A percentile compares a stretch with the other conserved stretches of the same genome.
phyloP scores from a whole-genome alignment of 2,888 invertebrate species.

The Nomada hirtipes region DNA sequence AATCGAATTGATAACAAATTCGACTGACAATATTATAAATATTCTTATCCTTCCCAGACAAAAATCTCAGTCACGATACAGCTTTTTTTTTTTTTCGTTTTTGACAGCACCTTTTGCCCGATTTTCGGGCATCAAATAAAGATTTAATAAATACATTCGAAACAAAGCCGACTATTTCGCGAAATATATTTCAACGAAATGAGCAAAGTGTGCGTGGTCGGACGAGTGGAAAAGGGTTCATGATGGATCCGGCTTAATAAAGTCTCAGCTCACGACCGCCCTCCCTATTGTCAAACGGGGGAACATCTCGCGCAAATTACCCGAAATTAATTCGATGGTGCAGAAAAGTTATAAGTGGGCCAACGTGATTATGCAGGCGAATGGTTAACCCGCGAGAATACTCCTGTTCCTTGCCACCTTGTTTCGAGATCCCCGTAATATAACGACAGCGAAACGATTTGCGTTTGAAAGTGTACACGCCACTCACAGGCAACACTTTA shows the following conservation, averaged over 20 bases:
- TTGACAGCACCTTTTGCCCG: neutral
- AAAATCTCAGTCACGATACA: no score
- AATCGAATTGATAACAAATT: no score
- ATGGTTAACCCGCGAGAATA: constrained; percentile 37
- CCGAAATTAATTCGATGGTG: constrained; percentile 67
- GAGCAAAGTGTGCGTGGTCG: constrained; percentile 13
- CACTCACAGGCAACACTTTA: neutral
- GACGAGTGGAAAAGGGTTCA: neutral
- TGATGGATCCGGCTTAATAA: constrained; percentile 59
- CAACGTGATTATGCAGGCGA: constrained; percentile 44
- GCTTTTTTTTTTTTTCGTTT: no score
- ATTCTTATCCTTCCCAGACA: no score
- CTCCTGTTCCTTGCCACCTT: constrained; percentile 21
- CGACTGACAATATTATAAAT: no score
- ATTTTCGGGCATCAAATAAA: neutral
- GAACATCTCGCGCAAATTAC: constrained; percentile 65
- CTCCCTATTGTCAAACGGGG: constrained; percentile 52
- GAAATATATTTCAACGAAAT: constrained; percentile 10
- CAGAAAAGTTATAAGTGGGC: constrained; percentile 47
- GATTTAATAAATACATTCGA: no score
- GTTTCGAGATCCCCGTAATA: constrained; percentile 18
- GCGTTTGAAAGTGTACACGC: neutral
- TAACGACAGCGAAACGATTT: constrained; percentile 9
- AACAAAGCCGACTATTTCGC: neutral
- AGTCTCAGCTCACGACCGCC: constrained; percentile 47